Percentiles rank a stretch among this genome's conserved stretches.
Conservation (phyloP, 2,113 vertebrate species). For the Salvelinus namaycush region DNA sequence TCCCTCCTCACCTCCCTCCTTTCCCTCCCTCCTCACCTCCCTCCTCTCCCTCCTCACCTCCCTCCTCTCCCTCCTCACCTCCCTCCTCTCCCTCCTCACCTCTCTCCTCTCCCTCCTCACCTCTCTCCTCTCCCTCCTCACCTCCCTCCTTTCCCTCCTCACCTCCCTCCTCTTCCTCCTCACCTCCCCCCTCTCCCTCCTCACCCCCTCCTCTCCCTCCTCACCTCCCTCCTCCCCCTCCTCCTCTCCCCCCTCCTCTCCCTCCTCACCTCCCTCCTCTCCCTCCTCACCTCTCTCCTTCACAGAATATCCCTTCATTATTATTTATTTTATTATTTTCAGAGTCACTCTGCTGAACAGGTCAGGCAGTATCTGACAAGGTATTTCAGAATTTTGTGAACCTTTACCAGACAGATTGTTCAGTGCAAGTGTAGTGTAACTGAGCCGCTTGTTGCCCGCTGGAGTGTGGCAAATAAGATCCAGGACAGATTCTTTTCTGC, state of each 20-base stretch:
- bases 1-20: background rate
- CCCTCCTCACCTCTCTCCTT: background rate
- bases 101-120: no score
- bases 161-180: background rate
- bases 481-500: constrained; percentile 60
- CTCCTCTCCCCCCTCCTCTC: no score
- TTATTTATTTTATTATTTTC: constrained; percentile 47
- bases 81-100: no score
- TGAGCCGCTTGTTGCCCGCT: constrained; percentile 85
- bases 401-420: constrained; percentile 89
- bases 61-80: background rate
- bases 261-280: background rate
- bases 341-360: constrained; percentile 75
- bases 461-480: constrained; percentile 92
- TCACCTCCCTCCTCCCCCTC: background rate
- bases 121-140: background rate
- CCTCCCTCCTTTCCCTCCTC: background rate
- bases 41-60: background rate
- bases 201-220: background rate
- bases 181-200: no score
- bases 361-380: constrained; percentile 82
- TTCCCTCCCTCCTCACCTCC: background rate
- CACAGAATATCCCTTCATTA: constrained; percentile 45
- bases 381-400: constrained; percentile 85
- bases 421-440: constrained; percentile 84